A percentile compares a stretch with the other conserved stretches of the same genome.
Evolutionary conservation across 2,113 vertebrate genomes (phyloP).

Genomic region (Montifringilla adamsi): DNA sequence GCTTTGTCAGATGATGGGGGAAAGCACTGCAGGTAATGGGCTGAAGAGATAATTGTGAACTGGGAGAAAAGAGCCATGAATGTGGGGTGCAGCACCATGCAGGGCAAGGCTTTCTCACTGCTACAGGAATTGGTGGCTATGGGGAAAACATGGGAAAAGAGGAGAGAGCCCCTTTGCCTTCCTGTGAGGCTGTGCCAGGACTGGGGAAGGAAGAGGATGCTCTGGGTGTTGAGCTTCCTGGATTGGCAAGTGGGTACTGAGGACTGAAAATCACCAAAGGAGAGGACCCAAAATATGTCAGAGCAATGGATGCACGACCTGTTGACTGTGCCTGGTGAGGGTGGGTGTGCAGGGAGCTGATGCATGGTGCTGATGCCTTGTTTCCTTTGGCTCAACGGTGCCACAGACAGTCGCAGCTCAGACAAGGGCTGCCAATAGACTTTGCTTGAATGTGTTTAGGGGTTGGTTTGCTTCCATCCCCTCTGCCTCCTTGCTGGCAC

Average conservation of each 20-base stretch:
- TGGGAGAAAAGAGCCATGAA: not conserved
- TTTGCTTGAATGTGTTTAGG: not conserved
- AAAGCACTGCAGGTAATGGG: not conserved
- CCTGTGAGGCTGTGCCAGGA: not conserved
- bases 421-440: not conserved
- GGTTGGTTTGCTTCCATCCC: not conserved
- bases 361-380: not conserved
- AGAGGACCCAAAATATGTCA: not conserved
- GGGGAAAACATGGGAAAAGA: not conserved
- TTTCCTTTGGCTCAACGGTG: not conserved
- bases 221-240: not conserved
- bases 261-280: not conserved
- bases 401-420: accelerated
- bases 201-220: not conserved
- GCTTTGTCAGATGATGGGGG: not conserved
- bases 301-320: not conserved
- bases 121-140: not conserved
- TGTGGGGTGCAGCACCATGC: not conserved
- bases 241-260: not conserved
- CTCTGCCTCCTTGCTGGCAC: not conserved
- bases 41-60: not conserved
- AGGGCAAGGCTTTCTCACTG: not conserved
- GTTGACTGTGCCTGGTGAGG: not conserved
- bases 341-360: not conserved
- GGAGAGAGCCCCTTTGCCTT: not conserved